Evolutionary conservation across 2,888 invertebrate species (phyloP), one percentile per base, ranked within the genome.

Genomic region (Drosophila robusta): DNA sequence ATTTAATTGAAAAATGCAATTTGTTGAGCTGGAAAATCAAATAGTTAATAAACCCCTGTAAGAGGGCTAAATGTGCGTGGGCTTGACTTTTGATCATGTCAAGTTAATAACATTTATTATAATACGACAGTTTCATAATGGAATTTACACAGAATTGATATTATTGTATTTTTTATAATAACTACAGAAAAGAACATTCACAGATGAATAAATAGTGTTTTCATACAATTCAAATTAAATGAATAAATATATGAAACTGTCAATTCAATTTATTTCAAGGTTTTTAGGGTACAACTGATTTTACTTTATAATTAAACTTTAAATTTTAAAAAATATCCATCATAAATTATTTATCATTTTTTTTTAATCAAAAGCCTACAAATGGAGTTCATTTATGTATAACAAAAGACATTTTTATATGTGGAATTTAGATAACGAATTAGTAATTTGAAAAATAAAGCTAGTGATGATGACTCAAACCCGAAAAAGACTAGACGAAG

Each of bases 1-100:
- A 61, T 41, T 44, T 58, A 66, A 66, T 74, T 62, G 47, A 55
- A 66, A 57, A 41, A 55, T 55, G 44, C 45, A 55, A 61, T 38
- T 49, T 16, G 60, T 34, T 55, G 18, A 51, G 14, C 22, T 42
- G 50, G 24, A 39, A 65, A 60, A 60, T 54, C 18, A 42, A 55
- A 54, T 39, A 55, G 44, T 39, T 60, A 24, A 34, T 9, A n/a
- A 41, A 11, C 14, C 11, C n/a, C 12, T 4, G 5, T n/a, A 7
- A 38, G 6, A n/a, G 4, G 26, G 11, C 12, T 3, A 7, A 3
- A 1, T 22, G n/a, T 9, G n/a, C 5, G 14, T 26, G n/a, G 16
- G 6, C 34, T 24, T 26, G 26, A 24, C 39, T 29, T 18, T 29
- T 51, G 26, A 29, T 8, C 1, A 29, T 34, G 18, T 26, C 2